These are phyloP conservation scores for Phodopus roborovskii DNA, from an alignment of 2,113 vertebrate species.

Conservation along the genomic window DNA sequence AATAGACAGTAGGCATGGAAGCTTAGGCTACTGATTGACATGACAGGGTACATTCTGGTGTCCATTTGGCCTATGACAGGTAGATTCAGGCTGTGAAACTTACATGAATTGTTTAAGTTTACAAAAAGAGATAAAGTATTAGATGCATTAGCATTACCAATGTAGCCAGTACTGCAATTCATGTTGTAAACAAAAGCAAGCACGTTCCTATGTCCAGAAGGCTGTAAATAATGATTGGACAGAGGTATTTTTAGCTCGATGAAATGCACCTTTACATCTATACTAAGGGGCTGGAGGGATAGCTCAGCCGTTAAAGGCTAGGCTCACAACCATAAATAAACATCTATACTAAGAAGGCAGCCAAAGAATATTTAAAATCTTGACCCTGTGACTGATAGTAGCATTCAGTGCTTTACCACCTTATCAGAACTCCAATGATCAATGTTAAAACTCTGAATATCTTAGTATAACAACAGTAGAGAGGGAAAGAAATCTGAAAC, in stretches of 20 bases:
- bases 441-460: not conserved
- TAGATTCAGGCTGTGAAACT: not conserved
- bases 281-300: too few species aligned
- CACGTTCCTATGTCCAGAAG: not conserved
- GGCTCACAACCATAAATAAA: too few species aligned
- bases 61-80: not conserved
- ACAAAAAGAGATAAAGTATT: not conserved
- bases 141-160: not conserved
- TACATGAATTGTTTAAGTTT: not conserved
- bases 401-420: not conserved
- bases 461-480: not conserved
- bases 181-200: not conserved
- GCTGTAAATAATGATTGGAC: too few species aligned
- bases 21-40: not conserved
- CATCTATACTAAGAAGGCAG: not conserved
- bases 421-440: not conserved
- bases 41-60: not conserved
- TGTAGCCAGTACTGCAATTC: not conserved
- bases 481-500: too few species aligned
- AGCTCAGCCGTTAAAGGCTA: too few species aligned
- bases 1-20: not conserved
- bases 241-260: not conserved
- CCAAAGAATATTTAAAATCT: not conserved
- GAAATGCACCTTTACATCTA: too few species aligned
- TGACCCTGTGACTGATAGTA: too few species aligned